Conservation (phyloP, 2,113 vertebrate species). For the Entelurus aequoreus region DNA sequence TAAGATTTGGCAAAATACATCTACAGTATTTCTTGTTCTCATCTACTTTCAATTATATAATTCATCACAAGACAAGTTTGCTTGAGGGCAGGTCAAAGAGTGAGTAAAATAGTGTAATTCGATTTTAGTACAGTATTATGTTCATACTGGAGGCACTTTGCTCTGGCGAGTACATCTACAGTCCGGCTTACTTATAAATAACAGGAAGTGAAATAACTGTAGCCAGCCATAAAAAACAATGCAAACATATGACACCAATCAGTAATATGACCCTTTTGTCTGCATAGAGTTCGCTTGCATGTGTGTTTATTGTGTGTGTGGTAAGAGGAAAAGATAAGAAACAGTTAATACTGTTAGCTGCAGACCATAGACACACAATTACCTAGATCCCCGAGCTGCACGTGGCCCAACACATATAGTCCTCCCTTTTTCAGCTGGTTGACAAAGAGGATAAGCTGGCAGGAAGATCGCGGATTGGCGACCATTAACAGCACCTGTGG, state of each 20-base stretch:
- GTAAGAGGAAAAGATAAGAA: conserved; percentile 25
- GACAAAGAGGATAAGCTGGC: conserved; percentile 77
- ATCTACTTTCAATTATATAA: background rate
- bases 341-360: conserved; percentile 28
- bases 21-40: background rate
- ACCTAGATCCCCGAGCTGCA: conserved; percentile 81
- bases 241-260: background rate
- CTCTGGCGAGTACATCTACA: background rate
- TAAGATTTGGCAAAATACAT: background rate
- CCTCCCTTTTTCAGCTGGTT: conserved; percentile 83
- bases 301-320: background rate
- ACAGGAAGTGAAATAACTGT: background rate
- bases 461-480: conserved; percentile 77
- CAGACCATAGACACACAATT: conserved; percentile 26
- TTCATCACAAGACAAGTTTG: background rate
- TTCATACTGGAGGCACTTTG: background rate
- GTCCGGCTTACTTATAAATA: background rate
- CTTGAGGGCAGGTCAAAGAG: background rate
- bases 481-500: conserved; percentile 81
- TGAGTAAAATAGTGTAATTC: background rate
- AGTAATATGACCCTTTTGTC: background rate
- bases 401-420: conserved; percentile 77
- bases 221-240: background rate
- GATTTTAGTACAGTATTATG: too few relatives aligned
- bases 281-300: background rate